Conservation (phyloP, 2,888 invertebrate species). For the Mesorhabditis belari region DNA sequence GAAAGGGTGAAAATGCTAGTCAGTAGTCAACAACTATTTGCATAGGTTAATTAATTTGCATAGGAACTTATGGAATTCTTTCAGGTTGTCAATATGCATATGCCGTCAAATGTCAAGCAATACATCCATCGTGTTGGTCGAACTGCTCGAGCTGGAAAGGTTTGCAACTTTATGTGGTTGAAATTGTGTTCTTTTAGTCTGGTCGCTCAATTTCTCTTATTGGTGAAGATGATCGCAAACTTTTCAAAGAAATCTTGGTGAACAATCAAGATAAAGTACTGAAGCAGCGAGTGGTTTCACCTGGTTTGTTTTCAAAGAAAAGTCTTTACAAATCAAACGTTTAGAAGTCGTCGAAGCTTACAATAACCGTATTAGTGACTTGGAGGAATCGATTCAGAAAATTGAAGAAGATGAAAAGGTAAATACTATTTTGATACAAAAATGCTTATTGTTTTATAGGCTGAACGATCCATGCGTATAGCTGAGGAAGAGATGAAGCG, state of each 20-base stretch:
- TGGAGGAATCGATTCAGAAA: slow-evolving; percentile 74
- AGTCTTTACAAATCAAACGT: slow-evolving; percentile 5
- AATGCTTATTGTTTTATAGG: background rate
- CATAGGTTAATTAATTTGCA: background rate
- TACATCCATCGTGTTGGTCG: slow-evolving; percentile 93
- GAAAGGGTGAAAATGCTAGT: background rate
- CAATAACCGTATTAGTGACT: slow-evolving; percentile 65
- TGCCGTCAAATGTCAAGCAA: slow-evolving; percentile 88
- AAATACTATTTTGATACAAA: slow-evolving; percentile 61
- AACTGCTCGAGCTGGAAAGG: slow-evolving; percentile 87
- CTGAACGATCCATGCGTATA: slow-evolving; percentile 19
- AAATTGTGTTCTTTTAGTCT: too few relatives aligned
- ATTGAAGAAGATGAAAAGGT: slow-evolving; percentile 78
- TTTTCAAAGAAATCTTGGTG: slow-evolving; percentile 79
- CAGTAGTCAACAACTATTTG: background rate
- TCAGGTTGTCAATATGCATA: slow-evolving; percentile 80
- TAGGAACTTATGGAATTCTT: background rate
- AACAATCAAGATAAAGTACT: slow-evolving; percentile 32
- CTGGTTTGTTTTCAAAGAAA: slow-evolving; percentile 14
- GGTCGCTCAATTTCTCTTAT: slow-evolving; percentile 81
- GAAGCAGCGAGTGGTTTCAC: slow-evolving; percentile 43
- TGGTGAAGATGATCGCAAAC: slow-evolving; percentile 80
- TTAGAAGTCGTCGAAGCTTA: slow-evolving; percentile 81
- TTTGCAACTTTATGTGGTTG: too few relatives aligned
- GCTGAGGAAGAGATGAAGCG: slow-evolving; percentile 29